Evolutionary conservation across 2,797 vertebrate genomes (phyloP).

Genomic region (Lindbergichthys nudifrons): DNA sequence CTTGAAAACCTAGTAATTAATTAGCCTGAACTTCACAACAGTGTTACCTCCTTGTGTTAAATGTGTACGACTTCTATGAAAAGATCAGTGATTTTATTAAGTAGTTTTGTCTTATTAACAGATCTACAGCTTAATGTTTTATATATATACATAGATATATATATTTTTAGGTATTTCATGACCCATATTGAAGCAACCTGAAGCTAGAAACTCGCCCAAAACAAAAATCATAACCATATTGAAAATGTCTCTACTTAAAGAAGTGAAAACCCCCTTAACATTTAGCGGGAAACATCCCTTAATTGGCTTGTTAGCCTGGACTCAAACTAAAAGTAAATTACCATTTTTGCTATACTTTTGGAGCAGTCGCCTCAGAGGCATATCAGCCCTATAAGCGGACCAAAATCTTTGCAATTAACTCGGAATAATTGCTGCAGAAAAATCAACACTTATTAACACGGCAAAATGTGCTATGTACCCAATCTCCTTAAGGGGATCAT

Average conservation of each 20-base stretch:
- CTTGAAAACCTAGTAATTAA: background rate
- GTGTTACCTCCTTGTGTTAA: background rate
- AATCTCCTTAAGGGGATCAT: constrained; percentile 25
- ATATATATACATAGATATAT: background rate
- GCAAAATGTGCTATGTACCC: constrained; percentile 24
- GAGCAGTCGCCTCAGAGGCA: constrained; percentile 16
- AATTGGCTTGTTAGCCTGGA: background rate
- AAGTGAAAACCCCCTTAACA: too few relatives aligned
- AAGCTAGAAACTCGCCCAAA: background rate
- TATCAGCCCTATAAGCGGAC: constrained; percentile 17
- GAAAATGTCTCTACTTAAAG: background rate
- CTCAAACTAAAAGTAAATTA: constrained; percentile 5
- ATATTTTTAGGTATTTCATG: background rate
- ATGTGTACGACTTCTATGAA: background rate
- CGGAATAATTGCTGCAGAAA: constrained; percentile 43
- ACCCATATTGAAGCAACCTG: background rate
- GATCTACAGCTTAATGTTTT: background rate
- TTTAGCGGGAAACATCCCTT: background rate
- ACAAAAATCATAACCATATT: background rate
- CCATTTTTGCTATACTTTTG: constrained; percentile 30
- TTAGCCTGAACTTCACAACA: background rate
- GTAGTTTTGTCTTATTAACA: background rate
- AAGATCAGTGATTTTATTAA: background rate
- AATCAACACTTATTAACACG: constrained; percentile 49
- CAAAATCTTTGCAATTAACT: constrained; percentile 60